Evolutionary conservation across 2,888 invertebrate genomes (phyloP), one percentile per base, ranked within the genome.

Genomic region (Thymelicus sylvestris): DNA sequence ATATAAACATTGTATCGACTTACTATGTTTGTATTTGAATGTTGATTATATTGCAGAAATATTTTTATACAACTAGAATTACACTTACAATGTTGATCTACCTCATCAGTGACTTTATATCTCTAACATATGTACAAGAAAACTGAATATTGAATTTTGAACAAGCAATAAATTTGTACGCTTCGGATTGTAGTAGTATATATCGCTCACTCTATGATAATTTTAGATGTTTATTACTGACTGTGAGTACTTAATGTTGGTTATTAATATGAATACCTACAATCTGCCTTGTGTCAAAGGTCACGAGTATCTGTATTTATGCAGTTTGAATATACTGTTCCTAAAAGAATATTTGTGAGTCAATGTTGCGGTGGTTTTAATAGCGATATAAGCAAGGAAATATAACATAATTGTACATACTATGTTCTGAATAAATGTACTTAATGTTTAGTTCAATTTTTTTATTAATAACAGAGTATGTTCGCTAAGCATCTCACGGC

Each of bases 31-130:
- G 90, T 92, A 92, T 92, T 92, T 92, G 80, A 90, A 90, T 91
- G 93, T 93, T 92, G 83, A 90, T 89, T 92, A 91, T 92, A 92
- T 91, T 89, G 86, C 92, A 91, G 86, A 93, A 92, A 88, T 93
- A 93, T 93, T 93, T 93, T 93, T 93, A 93, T 93, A 93, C 88
- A 90, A 83, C 88, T 88, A 88, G 85, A 86, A 83, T 87, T 79
- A 88, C 89, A 88, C 80, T 85, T 80, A 86, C 88, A 88, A 86
- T 83, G 84, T 87, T 86, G 80, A 90, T 86, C 93, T 93, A 93
- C 93, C 93, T 93, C 93, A 92, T 82, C 88, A 88, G 85, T 81
- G 83, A 86, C 84, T 86, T 69, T 75, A 64, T 59, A 69, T 38
- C 63, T 19, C 57, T 55, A 38, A 57, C 50, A 68, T 63, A 63